Conservation (phyloP, 2,888 invertebrate species). For the Tetanocera ferruginea region DNA sequence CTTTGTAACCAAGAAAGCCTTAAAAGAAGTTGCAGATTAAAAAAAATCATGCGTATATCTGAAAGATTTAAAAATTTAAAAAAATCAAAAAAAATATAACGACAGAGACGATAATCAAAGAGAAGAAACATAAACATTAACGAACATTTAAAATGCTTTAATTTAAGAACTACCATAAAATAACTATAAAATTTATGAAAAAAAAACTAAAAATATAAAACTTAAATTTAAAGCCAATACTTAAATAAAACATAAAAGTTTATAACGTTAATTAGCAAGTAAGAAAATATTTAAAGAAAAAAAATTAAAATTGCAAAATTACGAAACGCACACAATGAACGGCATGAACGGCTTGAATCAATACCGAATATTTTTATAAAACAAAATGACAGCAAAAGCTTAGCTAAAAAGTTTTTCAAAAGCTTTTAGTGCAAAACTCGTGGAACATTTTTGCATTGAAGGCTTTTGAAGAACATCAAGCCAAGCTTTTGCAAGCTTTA, state of each 20-base stretch:
- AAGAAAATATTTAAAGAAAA: slow-evolving; percentile 39
- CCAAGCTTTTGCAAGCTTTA: too few species aligned
- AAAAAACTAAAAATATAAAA: slow-evolving; percentile 4
- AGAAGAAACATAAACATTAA: slow-evolving; percentile 42
- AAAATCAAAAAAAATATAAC: slow-evolving; percentile 51
- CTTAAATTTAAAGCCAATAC: slow-evolving; percentile 19
- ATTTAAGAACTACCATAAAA: not conserved
- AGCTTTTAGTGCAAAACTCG: slow-evolving; percentile 52
- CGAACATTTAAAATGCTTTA: slow-evolving; percentile 16
- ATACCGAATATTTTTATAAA: not conserved
- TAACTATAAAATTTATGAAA: slow-evolving; percentile 34
- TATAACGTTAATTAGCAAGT: slow-evolving; percentile 51
- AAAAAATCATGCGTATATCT: slow-evolving; percentile 40
- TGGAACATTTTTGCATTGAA: slow-evolving; percentile 62
- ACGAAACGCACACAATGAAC: slow-evolving; percentile 5
- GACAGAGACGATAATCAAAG: slow-evolving; percentile 44
- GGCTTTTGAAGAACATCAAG: slow-evolving; percentile 20
- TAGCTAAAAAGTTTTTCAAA: slow-evolving; percentile 4
- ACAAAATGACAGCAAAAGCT: not conserved
- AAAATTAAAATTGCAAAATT: slow-evolving; percentile 46
- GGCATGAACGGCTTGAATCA: not conserved
- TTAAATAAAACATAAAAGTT: slow-evolving; percentile 56
- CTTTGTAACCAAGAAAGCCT: not conserved
- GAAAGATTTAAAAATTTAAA: slow-evolving; percentile 28
- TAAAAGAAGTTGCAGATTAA: slow-evolving; percentile 17